Evolutionary conservation across 2,113 vertebrate species (phyloP), one percentile per base, ranked within the genome.

Genomic region (Meles meles): DNA sequence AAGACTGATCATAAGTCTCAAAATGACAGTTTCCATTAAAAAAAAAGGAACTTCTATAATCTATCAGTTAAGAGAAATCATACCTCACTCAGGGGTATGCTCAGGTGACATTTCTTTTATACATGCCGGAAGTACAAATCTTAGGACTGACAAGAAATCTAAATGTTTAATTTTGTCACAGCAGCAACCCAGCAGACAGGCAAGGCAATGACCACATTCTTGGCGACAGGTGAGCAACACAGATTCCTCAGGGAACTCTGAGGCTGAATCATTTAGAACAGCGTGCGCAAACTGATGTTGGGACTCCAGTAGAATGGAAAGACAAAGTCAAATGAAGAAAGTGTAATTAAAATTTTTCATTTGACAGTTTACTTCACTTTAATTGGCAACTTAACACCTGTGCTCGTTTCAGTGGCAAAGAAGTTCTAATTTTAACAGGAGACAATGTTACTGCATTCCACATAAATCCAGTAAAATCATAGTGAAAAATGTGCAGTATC

Each of bases 301-400:
- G 42, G 69, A 67, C 15, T 92, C 21, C 18, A 3, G 42, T 29
- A 77, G 80, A 95, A 88, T 39, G 44, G 92, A 88, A 94, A 96
- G 65, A 72, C 49, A 63, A 95, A 74, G 21, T 83, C 21, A 93
- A 96, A 93, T 31, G 39, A 90, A 88, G 61, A 86, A 97, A 84
- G 27, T 31, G 83, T 69, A 96, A 96, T 96, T 95, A 95, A 72
- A 81, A 47, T 52, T 55, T 90, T 95, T 87, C 7, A 0, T 61
- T 77, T 76, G 88, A 94, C 76, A 96, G 37, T 88, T 96, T 90
- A 39, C 69, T 93, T 96, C 52, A 81, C 25, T 96, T 82, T 96
- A 97, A 96, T 92, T 97, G 95, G 47, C 61, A 96, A 67, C 14
- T 97, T 92, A 84, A 79, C 65, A 93, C 77, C 67, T 97, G 81